Evolutionary conservation across 2,797 vertebrate genomes (phyloP), one percentile per base, ranked within the genome.

Genomic region (Xiphorhynchus erythropygius): DNA sequence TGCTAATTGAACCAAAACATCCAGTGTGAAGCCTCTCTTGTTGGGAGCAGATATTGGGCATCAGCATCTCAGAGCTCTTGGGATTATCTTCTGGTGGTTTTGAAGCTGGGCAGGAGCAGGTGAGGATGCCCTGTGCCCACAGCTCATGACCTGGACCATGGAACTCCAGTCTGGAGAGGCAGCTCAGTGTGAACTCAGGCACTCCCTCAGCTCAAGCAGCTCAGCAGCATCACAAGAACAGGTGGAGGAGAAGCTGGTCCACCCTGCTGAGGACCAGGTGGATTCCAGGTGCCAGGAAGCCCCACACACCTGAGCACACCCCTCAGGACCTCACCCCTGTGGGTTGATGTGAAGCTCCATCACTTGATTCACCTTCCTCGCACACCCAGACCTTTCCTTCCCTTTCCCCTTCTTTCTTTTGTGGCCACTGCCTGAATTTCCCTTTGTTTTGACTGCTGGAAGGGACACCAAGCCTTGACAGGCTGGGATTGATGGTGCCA

Each of bases 81-180:
- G n/a, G 19, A 67, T 60, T 23, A 1, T 18, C 37, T 47, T 28
- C 10, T 5, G 16, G 9, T 23, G 52, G 5, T 47, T 53, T 22
- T 28, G 71, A 47, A 11, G 16, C 19, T 3, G 33, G 47, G 70
- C 56, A 27, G 74, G n/a, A 56, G 90, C n/a, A 11, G 60, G 27
- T 3, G 25, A 64, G 18, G 73, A 10, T 2, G 22, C 5, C 3
- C 5, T 0, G 10, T 5, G 49, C 3, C 18, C 63, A 5, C 35
- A 23, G 52, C 17, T 41, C 13, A 0, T 35, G 24, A 7, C 21
- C 46, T 5, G 1, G 23, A 30, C n/a, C 33, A 0, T 3, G 41
- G 13, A 27, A 8, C 25, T 18, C 47, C 8, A 2, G 1, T 1
- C 25, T 9, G 47, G 35, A 19, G 62, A 19, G 18, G 63, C 39